Evolutionary conservation across 2,888 invertebrate species (phyloP).

Genomic region (Sinohyriopsis cumingii): DNA sequence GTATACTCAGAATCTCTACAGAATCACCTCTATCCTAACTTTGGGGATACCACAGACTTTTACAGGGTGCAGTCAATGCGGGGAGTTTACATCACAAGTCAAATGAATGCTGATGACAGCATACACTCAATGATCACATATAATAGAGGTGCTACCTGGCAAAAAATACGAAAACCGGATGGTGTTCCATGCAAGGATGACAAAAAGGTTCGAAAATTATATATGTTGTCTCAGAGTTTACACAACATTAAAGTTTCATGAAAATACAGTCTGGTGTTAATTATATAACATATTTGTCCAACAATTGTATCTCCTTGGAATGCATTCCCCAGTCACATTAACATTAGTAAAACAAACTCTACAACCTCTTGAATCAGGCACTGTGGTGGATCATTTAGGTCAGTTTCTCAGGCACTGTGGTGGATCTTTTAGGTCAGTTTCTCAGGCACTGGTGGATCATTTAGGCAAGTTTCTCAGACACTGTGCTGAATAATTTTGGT

Average conservation of each 20-base stretch:
- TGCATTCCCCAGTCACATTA: neutral
- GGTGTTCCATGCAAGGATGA: conserved; percentile 60
- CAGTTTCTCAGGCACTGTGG: too few relatives aligned
- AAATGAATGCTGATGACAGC: conserved; percentile 63
- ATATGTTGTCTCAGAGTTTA: neutral
- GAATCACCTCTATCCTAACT: conserved; percentile 69
- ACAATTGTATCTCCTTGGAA: neutral
- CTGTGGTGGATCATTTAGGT: too few relatives aligned
- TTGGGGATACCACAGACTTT: conserved; percentile 67
- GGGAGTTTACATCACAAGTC: conserved; percentile 70
- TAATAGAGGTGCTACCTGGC: conserved; percentile 69
- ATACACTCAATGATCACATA: conserved; percentile 69
- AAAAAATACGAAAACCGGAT: conserved; percentile 56
- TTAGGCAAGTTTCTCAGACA: too few relatives aligned
- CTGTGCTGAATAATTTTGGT: too few relatives aligned
- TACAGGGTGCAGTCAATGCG: conserved; percentile 64
- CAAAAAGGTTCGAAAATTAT: conserved; percentile 46
- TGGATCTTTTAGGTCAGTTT: too few relatives aligned
- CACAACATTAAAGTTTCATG: neutral
- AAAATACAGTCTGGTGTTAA: neutral
- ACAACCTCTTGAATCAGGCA: too few relatives aligned
- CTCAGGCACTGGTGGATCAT: too few relatives aligned
- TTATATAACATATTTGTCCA: neutral
- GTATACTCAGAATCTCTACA: conserved; percentile 66
- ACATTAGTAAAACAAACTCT: neutral